These are phyloP conservation scores for Pitangus sulphuratus DNA, from an alignment of 2,797 vertebrate species.

Conservation along the genomic window DNA sequence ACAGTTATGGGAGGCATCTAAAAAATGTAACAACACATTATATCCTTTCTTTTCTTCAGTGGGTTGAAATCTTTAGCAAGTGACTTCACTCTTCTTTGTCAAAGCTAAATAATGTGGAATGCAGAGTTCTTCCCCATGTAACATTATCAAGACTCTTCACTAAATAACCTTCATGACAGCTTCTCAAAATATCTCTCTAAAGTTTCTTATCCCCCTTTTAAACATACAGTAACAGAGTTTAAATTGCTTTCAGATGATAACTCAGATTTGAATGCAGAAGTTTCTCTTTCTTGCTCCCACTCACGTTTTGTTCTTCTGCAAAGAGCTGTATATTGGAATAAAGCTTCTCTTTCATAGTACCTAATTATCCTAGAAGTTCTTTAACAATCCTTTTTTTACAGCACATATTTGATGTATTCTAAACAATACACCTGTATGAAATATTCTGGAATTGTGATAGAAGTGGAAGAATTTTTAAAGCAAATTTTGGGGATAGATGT, in stretches of 20 bases:
- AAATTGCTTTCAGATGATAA: neutral
- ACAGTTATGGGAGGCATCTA: neutral
- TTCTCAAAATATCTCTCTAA: neutral
- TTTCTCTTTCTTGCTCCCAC: neutral
- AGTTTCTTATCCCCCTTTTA: constrained; percentile 8
- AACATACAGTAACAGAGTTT: neutral
- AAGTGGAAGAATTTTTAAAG: neutral
- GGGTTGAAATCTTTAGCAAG: neutral
- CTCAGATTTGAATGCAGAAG: neutral
- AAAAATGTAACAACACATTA: neutral
- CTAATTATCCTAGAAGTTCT: neutral
- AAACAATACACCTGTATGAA: neutral
- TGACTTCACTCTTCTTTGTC: constrained; percentile 5
- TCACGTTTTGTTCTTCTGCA: neutral
- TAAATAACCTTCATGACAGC: neutral
- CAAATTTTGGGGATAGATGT: neutral
- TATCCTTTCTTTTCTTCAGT: neutral
- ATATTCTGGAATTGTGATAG: neutral
- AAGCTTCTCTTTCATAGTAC: neutral
- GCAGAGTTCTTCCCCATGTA: neutral
- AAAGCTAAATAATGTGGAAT: neutral
- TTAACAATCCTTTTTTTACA: neutral
- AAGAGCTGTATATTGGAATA: neutral
- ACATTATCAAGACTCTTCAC: neutral
- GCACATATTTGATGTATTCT: neutral